Conservation (phyloP, 2,113 vertebrate genomes). For the Phalacrocorax aristotelis region DNA sequence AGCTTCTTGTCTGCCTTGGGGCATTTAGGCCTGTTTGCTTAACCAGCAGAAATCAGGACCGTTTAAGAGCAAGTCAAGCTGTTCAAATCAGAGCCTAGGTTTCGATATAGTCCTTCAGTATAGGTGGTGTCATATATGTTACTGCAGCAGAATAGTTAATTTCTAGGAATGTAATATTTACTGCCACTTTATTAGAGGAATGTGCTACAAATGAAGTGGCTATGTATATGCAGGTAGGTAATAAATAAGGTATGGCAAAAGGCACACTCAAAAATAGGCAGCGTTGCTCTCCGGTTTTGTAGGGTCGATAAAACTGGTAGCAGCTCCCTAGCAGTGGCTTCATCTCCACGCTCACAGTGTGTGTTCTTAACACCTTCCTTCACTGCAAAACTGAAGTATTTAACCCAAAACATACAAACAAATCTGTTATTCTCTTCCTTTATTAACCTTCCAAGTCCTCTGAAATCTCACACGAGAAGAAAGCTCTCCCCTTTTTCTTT, state of each 20-base stretch:
- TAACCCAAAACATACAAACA: conserved; percentile 62
- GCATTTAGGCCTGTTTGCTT: not conserved
- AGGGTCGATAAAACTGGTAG: not conserved
- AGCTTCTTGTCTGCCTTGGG: accelerated
- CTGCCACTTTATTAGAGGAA: not conserved
- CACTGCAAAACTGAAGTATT: conserved; percentile 47
- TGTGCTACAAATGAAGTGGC: not conserved
- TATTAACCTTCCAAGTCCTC: conserved; percentile 17
- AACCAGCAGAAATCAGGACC: not conserved
- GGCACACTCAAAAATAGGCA: not conserved
- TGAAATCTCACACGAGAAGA: not conserved
- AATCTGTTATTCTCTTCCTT: conserved; percentile 59
- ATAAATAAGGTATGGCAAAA: not conserved
- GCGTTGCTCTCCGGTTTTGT: not conserved
- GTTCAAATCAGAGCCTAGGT: not conserved
- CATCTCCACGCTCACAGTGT: conserved; percentile 3
- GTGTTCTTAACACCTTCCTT: conserved; percentile 60
- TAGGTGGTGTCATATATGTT: not conserved
- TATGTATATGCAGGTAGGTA: not conserved
- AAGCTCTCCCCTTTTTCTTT: not conserved
- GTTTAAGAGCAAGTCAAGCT: not conserved
- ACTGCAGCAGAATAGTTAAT: not conserved
- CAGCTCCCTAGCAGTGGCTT: conserved; percentile 31
- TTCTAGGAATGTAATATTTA: not conserved
- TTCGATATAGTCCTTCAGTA: not conserved